Percentiles rank a stretch among this genome's conserved stretches.
These are phyloP conservation scores for Pocillopora damicornis DNA, from an alignment of 64 coral and sea anemone genomes.

Conservation along the genomic window DNA sequence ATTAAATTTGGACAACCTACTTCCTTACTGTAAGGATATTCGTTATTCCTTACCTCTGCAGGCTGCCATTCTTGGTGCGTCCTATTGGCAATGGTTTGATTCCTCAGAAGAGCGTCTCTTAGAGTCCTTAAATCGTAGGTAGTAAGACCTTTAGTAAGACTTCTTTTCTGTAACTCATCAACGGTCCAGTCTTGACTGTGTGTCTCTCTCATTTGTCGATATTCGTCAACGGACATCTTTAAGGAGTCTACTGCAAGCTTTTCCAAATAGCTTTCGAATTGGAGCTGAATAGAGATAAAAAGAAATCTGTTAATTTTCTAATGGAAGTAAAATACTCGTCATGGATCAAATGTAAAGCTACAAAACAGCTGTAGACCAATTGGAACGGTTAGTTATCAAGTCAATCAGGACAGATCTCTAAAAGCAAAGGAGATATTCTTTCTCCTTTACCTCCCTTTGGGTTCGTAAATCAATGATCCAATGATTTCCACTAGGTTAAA, in stretches of 20 bases:
- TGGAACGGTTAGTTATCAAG: too few species aligned
- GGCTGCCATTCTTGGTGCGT: conserved; percentile 38
- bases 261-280: conserved; percentile 24
- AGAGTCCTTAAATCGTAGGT: conserved; percentile 7
- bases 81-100: neutral
- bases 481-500: too few species aligned
- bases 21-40: too few species aligned
- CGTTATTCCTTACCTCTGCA: neutral
- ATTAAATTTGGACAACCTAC: too few species aligned
- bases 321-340: neutral
- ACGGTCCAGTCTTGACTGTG: neutral
- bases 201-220: neutral
- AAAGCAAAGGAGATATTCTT: too few species aligned
- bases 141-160: neutral
- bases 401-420: too few species aligned
- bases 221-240: conserved; percentile 14
- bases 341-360: too few species aligned
- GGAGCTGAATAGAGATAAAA: neutral
- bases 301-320: neutral
- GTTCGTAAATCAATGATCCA: too few species aligned
- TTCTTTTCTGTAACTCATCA: neutral
- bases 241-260: conserved; percentile 27
- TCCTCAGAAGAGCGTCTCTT: conserved; percentile 1
- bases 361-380: too few species aligned
- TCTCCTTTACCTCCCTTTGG: too few species aligned